Evolutionary conservation across 2,113 vertebrate species (phyloP).

Genomic region (Lamprotornis superbus): DNA sequence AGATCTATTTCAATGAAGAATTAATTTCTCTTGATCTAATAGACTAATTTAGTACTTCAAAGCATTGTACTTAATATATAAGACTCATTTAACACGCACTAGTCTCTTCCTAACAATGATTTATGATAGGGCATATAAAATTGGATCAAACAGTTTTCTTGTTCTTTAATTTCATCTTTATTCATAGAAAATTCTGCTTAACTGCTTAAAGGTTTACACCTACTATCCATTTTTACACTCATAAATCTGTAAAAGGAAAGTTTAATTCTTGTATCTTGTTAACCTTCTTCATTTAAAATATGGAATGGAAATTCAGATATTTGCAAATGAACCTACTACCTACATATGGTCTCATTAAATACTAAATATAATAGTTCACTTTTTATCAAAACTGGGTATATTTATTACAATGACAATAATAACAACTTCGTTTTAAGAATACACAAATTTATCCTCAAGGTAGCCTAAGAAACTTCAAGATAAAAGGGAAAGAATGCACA

Average conservation of each 20-base stretch:
- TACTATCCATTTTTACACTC: neutral
- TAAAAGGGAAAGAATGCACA: neutral
- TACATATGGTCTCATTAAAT: neutral
- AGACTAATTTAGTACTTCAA: conserved; percentile 38
- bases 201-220: conserved; percentile 17
- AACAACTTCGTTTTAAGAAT: neutral
- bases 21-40: conserved; percentile 26
- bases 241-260: neutral
- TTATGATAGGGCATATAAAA: conserved; percentile 42
- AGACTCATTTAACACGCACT: neutral
- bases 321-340: neutral
- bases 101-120: conserved; percentile 28
- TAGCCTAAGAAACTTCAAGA: neutral
- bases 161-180: conserved; percentile 47
- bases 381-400: neutral
- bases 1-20: neutral
- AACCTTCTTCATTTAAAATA: neutral
- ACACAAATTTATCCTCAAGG: neutral
- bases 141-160: conserved; percentile 26
- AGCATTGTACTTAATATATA: conserved; percentile 31
- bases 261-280: neutral
- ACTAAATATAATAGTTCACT: neutral
- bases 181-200: conserved; percentile 30
- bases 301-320: neutral
- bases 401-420: neutral